Evolutionary conservation across 2,888 invertebrate species (phyloP), one percentile per base, ranked within the genome.

Genomic region (Tryphoninae sp.): DNA sequence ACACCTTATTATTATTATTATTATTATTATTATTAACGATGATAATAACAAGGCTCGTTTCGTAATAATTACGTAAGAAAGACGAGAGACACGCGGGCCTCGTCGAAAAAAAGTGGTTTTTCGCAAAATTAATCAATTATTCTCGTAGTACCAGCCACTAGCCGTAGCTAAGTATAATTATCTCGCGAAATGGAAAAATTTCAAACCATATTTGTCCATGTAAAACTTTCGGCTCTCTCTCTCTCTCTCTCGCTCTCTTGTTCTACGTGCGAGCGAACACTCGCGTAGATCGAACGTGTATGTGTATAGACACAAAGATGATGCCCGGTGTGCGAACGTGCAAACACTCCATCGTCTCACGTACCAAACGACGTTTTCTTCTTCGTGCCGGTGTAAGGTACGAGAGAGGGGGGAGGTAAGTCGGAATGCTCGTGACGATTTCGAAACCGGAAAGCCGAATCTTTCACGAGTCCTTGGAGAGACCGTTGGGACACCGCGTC

Each of bases 171-270:
- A 3, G 26, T 26, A 26, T 26, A 26, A 26, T 26, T 26, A 26
- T 53, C 19, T 4, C 68, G 26, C 33, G 33, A 16, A 68, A 53
- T 16, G 33, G 16, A 51, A 71, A 58, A 58, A 59, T 16, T 59
- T 23, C 6, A 11, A n/a, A 22, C 45, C 1, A 9, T 76, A 62
- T 81, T 78, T 64, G 19, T 82, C 76, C 71, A 76, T 75, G 75
- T 59, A 55, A 68, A 33, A 78, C 73, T 13, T 73, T 62, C 4
- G 13, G n/a, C 9, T 26, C 16, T 45, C 8, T 6, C 53, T 58
- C 8, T 72, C 42, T 68, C 83, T 83, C 82, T 83, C 23, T 23
- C 8, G 68, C 42, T 68, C 83, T 83, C 82, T 83, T 82, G 81
- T 79, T 55, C 33, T 22, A 58, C 62, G 68, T 78, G 81, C 71